Evolutionary conservation across 2,113 vertebrate species (phyloP), one percentile per base, ranked within the genome.

Genomic region (Petaurus breviceps): DNA sequence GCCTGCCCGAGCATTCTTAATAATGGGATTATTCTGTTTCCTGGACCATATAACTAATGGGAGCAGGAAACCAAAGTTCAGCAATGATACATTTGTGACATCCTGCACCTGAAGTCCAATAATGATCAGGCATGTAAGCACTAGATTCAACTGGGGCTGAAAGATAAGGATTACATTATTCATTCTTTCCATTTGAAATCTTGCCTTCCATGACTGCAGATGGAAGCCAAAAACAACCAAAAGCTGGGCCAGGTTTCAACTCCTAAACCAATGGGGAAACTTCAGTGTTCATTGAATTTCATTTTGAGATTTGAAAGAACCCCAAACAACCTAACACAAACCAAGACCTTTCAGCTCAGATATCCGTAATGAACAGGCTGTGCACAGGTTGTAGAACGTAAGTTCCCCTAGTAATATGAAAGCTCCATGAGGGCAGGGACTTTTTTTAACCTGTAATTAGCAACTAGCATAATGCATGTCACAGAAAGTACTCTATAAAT

Each of bases 211-310:
- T 26, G 90, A 90, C 91, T 61, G 90, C 94, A 68, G 24, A 91
- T 51, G 90, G 90, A 94, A 96, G 26, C 51, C 94, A 93, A 93
- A 68, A 53, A 51, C 55, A 92, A 93, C 50, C 89, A 19, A 92
- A 95, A 25, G 26, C 31, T 96, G 26, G 12, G 23, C n/a, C 26
- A 93, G 77, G 46, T 90, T 96, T 96, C 57, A 90, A 46, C 7
- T 7, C 25, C 55, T 49, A 95, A 92, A 77, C 84, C 89, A 92
- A 57, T 90, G 57, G 53, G 92, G 91, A 95, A 92, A 97, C 90
- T 92, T 51, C 77, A 52, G 28, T 28, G 43, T 52, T 53, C 5
- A 51, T 92, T 37, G 37, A 92, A 92, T 92, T 94, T 77, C 51
- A 51, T 84, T 94, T 47, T 89, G 50, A 57, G 51, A 94, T 93